Conservation (phyloP, 92 coral and sea anemone genomes). For the Umimayanthus chanpuru region DNA sequence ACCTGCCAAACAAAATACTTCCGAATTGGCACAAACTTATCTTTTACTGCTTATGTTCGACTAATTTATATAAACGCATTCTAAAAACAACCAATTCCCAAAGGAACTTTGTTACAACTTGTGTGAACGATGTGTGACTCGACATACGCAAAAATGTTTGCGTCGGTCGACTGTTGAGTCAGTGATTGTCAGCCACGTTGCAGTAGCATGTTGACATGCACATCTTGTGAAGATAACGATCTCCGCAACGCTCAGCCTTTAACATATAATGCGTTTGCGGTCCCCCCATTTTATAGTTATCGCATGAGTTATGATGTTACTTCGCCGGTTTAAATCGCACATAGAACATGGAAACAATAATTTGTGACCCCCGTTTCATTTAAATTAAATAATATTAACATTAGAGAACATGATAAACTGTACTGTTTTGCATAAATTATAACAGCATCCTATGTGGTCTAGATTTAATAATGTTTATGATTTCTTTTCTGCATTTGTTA, state of each 20-base stretch:
- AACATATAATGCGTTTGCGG: background rate
- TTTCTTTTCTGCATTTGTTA: conserved; percentile 38
- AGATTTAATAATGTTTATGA: conserved; percentile 46
- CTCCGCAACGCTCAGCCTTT: background rate
- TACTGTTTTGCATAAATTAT: conserved; percentile 19
- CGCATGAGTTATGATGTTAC: background rate
- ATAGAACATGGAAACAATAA: background rate
- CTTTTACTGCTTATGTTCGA: background rate
- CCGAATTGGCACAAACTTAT: background rate
- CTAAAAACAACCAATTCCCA: background rate
- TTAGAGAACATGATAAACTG: conserved; percentile 11
- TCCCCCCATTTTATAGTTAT: background rate
- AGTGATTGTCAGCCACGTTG: conserved; percentile 30
- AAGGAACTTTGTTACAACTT: background rate
- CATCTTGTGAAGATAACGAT: conserved; percentile 27
- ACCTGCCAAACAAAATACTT: background rate
- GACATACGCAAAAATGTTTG: background rate
- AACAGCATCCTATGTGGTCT: conserved; percentile 43
- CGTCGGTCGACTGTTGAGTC: background rate
- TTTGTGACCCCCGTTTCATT: background rate
- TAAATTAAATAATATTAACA: background rate
- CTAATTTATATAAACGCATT: background rate
- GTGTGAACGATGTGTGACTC: background rate
- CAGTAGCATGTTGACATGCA: conserved; percentile 31
- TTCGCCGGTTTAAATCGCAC: background rate